phyloP scores from a whole-genome alignment of 2,797 vertebrate species.

The Loriculus beryllinus region DNA sequence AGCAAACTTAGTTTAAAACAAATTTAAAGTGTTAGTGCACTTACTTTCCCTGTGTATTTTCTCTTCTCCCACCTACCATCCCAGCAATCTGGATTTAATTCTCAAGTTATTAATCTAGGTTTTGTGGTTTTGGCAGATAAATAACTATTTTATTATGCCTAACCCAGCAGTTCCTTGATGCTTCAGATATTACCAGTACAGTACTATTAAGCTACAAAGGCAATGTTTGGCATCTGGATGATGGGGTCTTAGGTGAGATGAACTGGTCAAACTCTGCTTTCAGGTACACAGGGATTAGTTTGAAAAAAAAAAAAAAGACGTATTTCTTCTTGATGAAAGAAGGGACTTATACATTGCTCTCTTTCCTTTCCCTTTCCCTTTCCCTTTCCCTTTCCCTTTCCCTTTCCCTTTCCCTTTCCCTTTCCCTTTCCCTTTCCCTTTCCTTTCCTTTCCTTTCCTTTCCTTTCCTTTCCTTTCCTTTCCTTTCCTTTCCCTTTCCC shows the following conservation, averaged over 20 bases:
- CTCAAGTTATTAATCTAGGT: background rate
- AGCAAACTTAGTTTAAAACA: background rate
- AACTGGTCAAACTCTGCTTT: background rate
- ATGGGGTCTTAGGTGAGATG: background rate
- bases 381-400: too few relatives aligned
- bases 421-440: too few relatives aligned
- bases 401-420: too few relatives aligned
- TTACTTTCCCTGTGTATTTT: background rate
- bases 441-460: too few relatives aligned
- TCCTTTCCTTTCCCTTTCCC: too few relatives aligned
- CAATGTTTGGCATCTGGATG: background rate
- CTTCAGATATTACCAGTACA: background rate
- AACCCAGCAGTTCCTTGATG: background rate
- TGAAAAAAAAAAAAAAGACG: background rate
- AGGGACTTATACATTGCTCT: background rate
- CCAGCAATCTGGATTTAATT: background rate
- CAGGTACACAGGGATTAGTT: background rate
- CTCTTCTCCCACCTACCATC: background rate
- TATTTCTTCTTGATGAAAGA: background rate
- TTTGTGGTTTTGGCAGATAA: background rate
- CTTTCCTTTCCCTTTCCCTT: too few relatives aligned
- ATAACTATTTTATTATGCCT: background rate
- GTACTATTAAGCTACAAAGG: background rate
- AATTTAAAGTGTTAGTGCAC: background rate
- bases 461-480: too few relatives aligned